Evolutionary conservation across 37 sponge, comb jelly and placozoan species (phyloP), one percentile per base, ranked within the genome.

Genomic region (Crambe crambe): DNA sequence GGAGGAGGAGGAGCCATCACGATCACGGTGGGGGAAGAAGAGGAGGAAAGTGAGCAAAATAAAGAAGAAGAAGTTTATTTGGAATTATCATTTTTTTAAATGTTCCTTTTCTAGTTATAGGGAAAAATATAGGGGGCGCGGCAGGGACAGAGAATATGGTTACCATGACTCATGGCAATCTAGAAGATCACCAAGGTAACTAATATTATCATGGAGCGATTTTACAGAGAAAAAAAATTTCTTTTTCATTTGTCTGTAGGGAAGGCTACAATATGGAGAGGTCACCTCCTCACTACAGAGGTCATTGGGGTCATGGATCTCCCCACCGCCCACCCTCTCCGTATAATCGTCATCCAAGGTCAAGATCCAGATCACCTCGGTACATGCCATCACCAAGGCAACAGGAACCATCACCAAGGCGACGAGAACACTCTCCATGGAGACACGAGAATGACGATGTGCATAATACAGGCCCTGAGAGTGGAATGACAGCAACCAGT

Each of bases 161-260:
- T 3, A 9, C 31, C 66, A 18, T 65, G 66, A 18, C 15, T 18
- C 34, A 5, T 34, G 34, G 32, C 66, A 30, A 31, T 30, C 35
- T 30, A 30, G 66, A 65, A 65, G 66, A 31, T 65, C 66, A 5
- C 66, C 66, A 34, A 26, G 34, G 66, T 65, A 32, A 65, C 27
- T 60, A 60, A 60, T 22, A 6, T 60, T 60, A 22, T 60, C 12
- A 47, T 6, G 6, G 51, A 47, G 51, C 6, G n/a, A n/a, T n/a
- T n/a, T n/a, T n/a, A n/a, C n/a, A n/a, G n/a, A n/a, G n/a, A n/a
- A n/a, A n/a, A n/a, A n/a, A 18, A 15, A 51, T 51, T 18, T 51
- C 9, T 51, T 51, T 51, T 15, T 51, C 54, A 51, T 15, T 15
- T 51, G 54, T 51, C 15, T 51, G n/a, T 51, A 51, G 9, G 54